Percentiles rank a stretch among this genome's conserved stretches.
Evolutionary conservation across 1,140 invertebrate species (phyloP).

Genomic region (Ectropis grisescens): DNA sequence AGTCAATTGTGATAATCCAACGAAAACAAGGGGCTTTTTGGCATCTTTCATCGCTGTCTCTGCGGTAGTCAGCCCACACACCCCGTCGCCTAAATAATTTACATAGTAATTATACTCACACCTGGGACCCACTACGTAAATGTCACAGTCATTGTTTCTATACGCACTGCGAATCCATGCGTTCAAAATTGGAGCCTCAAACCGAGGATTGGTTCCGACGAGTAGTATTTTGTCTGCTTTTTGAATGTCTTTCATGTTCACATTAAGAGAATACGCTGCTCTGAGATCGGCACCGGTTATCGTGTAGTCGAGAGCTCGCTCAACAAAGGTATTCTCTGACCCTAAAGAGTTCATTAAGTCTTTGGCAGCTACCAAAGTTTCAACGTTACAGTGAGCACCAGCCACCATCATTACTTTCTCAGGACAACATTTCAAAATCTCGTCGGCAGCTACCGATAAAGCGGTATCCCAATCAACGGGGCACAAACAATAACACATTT

Average conservation of each 20-base stretch:
- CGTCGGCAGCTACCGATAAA: slow-evolving; percentile 63
- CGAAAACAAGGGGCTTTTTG: slow-evolving; percentile 78
- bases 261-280: slow-evolving; percentile 40
- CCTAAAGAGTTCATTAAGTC: slow-evolving; percentile 81
- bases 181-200: slow-evolving; percentile 84
- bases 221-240: slow-evolving; percentile 79
- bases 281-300: slow-evolving; percentile 29
- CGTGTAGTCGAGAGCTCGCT: slow-evolving; percentile 29
- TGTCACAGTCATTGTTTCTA: slow-evolving; percentile 71
- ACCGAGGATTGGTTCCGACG: slow-evolving; percentile 83
- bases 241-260: slow-evolving; percentile 69
- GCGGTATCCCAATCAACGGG: slow-evolving; percentile 77
- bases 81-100: slow-evolving; percentile 66
- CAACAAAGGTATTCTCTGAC: slow-evolving; percentile 58
- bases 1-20: slow-evolving; percentile 72
- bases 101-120: slow-evolving; percentile 78
- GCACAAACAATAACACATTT: slow-evolving; percentile 62
- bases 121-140: slow-evolving; percentile 75
- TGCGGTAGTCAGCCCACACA: slow-evolving; percentile 69
- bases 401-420: slow-evolving; percentile 74
- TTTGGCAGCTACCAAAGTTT: slow-evolving; percentile 78
- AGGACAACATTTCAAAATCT: slow-evolving; percentile 34
- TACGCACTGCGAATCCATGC: slow-evolving; percentile 80
- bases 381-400: slow-evolving; percentile 77
- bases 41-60: slow-evolving; percentile 49